A percentile compares a stretch with the other conserved stretches of the same genome.
Evolutionary conservation across 2,888 invertebrate species (phyloP).

Genomic region (Pollenia labialis): DNA sequence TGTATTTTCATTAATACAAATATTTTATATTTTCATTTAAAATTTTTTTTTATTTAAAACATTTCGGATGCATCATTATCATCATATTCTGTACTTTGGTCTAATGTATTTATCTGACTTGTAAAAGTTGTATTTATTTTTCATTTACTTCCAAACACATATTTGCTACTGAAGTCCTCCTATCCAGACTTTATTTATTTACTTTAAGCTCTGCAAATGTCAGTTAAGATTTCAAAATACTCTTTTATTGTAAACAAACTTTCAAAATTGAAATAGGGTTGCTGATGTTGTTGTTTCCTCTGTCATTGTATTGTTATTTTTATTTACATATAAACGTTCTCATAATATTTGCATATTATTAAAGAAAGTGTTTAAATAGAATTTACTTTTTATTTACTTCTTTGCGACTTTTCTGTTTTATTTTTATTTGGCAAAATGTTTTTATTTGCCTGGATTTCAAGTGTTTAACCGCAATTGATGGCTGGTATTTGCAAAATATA

Average conservation of each 20-base stretch:
- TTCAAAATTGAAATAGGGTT: slow-evolving; percentile 55
- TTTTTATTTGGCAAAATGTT: slow-evolving; percentile 45
- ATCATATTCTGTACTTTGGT: slow-evolving; percentile 2
- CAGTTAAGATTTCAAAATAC: slow-evolving; percentile 41
- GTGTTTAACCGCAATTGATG: slow-evolving; percentile 59
- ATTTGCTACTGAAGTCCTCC: slow-evolving; percentile 12
- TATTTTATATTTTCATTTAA: background rate
- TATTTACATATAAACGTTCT: slow-evolving; percentile 54
- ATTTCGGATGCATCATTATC: background rate
- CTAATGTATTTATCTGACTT: slow-evolving; percentile 15
- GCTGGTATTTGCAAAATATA: slow-evolving; percentile 24
- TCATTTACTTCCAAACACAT: slow-evolving; percentile 37
- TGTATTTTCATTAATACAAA: no score
- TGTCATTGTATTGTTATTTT: slow-evolving; percentile 48
- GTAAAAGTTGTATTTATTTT: slow-evolving; percentile 49
- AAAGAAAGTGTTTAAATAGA: slow-evolving; percentile 66
- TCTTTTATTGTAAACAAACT: slow-evolving; percentile 17
- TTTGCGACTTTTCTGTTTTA: slow-evolving; percentile 15
- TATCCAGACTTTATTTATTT: slow-evolving; percentile 33
- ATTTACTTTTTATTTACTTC: slow-evolving; percentile 44
- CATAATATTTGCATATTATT: slow-evolving; percentile 69
- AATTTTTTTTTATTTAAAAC: slow-evolving; percentile 47
- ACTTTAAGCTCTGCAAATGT: slow-evolving; percentile 49
- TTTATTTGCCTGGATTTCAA: slow-evolving; percentile 52
- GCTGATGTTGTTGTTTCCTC: slow-evolving; percentile 11